These are phyloP conservation scores for Nibea albiflora DNA, from an alignment of 2,113 vertebrate genomes.

Conservation along the genomic window DNA sequence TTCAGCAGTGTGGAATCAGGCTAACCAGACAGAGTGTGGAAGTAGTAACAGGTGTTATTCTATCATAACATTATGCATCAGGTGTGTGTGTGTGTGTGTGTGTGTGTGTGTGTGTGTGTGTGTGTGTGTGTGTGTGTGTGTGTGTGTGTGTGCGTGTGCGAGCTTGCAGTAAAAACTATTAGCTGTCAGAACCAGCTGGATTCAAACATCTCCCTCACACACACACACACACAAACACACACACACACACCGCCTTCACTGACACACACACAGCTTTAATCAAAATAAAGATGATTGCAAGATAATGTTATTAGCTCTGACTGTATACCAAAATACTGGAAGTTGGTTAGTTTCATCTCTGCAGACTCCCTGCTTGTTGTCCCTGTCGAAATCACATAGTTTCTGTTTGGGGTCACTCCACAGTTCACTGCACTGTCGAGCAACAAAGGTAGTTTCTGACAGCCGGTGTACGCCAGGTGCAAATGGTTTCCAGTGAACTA, in stretches of 20 bases:
- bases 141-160: neutral
- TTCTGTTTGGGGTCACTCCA: neutral
- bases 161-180: neutral
- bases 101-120: neutral
- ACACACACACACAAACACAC: neutral
- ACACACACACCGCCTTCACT: neutral
- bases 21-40: neutral
- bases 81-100: neutral
- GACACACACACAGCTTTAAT: neutral
- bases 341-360: too few species aligned
- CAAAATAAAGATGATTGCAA: neutral
- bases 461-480: neutral
- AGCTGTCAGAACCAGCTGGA: conserved; percentile 10
- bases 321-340: too few species aligned
- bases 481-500: neutral
- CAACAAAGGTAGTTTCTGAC: neutral
- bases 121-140: neutral
- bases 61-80: conserved; percentile 15
- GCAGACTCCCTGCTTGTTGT: too few species aligned
- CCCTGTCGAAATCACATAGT: too few species aligned
- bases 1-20: neutral
- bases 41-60: conserved; percentile 4
- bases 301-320: too few species aligned
- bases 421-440: neutral
- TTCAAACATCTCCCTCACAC: neutral